These are phyloP conservation scores for Leptobrachium leishanense DNA, from an alignment of 2,113 vertebrate genomes.

Conservation along the genomic window DNA sequence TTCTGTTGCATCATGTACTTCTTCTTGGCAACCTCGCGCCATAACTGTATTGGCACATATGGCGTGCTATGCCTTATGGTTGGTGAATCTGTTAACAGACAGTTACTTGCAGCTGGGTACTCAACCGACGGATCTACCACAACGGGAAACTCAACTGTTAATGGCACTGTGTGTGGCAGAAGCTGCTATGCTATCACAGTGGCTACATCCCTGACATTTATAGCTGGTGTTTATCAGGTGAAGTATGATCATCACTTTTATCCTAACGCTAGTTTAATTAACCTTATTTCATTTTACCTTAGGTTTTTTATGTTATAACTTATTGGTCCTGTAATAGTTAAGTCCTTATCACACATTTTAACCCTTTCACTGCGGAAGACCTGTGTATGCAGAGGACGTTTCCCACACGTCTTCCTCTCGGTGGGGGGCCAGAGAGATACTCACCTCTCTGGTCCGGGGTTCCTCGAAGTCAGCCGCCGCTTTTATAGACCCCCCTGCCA, in stretches of 20 bases:
- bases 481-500: too few species aligned
- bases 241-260: neutral
- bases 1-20: slow-evolving; percentile 63
- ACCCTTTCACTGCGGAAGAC: too few species aligned
- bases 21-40: slow-evolving; percentile 53
- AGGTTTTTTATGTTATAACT: too few species aligned
- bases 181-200: slow-evolving; percentile 64
- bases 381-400: too few species aligned
- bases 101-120: slow-evolving; percentile 60
- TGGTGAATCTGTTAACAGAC: slow-evolving; percentile 60
- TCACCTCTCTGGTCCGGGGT: too few species aligned
- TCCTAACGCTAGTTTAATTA: too few species aligned
- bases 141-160: slow-evolving; percentile 43
- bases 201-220: slow-evolving; percentile 61
- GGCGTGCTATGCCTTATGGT: slow-evolving; percentile 63
- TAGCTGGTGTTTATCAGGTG: slow-evolving; percentile 65
- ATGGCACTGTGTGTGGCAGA: slow-evolving; percentile 51
- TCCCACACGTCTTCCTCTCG: too few species aligned
- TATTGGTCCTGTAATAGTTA: too few species aligned
- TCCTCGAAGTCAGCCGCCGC: too few species aligned
- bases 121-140: fast-evolving
- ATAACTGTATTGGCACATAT: slow-evolving; percentile 59
- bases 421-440: too few species aligned
- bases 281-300: too few species aligned
- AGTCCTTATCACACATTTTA: too few species aligned